Percentiles rank a stretch among this genome's conserved stretches.
Conservation (phyloP, 2,797 vertebrate genomes). For the Coranthus polyacanthus region DNA sequence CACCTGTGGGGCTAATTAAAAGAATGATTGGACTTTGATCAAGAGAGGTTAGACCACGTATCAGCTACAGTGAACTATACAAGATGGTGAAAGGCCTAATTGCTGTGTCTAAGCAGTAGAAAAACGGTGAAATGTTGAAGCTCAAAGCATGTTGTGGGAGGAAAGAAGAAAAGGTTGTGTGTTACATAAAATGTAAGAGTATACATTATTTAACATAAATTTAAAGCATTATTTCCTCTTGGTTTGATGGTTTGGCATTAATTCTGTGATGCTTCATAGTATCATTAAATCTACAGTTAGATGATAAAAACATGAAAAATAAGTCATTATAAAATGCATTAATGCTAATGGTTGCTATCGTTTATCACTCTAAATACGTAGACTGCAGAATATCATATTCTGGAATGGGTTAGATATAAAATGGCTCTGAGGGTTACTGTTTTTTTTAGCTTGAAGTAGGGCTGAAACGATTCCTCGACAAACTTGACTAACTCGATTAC, state of each 20-base stretch:
- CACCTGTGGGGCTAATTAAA: constrained; percentile 74
- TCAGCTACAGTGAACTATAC: constrained; percentile 37
- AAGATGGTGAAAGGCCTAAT: constrained; percentile 38
- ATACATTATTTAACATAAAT: constrained; percentile 1
- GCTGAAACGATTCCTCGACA: no score
- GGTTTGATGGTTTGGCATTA: no score
- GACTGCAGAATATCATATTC: not conserved
- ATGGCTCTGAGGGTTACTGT: not conserved
- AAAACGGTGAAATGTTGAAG: constrained; percentile 8
- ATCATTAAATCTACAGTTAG: no score
- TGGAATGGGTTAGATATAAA: not conserved
- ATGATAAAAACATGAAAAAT: no score
- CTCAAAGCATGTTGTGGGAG: constrained; percentile 25
- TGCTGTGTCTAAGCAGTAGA: constrained; percentile 14
- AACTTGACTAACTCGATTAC: no score
- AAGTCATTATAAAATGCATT: no score
- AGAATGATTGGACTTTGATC: constrained; percentile 68
- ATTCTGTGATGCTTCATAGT: not conserved
- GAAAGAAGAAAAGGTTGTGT: constrained; percentile 23
- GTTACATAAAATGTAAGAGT: constrained; percentile 3
- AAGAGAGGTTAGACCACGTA: constrained; percentile 40
- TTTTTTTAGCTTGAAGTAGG: not conserved
- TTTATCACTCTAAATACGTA: no score
- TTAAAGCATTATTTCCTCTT: not conserved
- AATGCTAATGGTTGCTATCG: no score